Conservation (phyloP, 2,888 invertebrate species). For the Dendrolimus houi region DNA sequence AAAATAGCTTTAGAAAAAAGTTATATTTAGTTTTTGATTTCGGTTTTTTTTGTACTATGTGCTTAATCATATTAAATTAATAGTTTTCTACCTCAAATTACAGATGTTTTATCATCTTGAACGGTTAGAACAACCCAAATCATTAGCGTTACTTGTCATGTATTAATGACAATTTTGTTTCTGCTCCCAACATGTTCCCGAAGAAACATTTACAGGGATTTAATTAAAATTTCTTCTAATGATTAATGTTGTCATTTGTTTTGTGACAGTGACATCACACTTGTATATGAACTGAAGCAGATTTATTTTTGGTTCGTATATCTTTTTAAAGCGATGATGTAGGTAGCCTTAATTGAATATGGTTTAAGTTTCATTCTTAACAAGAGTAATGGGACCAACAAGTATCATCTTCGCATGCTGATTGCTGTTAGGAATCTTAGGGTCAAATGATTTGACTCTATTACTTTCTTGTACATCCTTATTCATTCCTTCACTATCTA, state of each 20-base stretch:
- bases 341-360: conserved; percentile 49
- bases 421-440: conserved; percentile 58
- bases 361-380: conserved; percentile 57
- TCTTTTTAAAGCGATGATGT: conserved; percentile 40
- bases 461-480: conserved; percentile 28
- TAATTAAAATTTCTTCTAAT: conserved; percentile 45
- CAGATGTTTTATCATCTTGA: not conserved
- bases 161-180: conserved; percentile 45
- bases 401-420: conserved; percentile 65
- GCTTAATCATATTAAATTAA: too few relatives aligned
- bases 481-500: conserved; percentile 19
- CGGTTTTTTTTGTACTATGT: too few relatives aligned
- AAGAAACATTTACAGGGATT: conserved; percentile 38
- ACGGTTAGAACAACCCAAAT: conserved; percentile 22
- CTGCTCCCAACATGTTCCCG: conserved; percentile 22
- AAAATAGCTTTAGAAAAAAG: too few relatives aligned
- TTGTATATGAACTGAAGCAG: not conserved
- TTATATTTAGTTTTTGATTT: too few relatives aligned
- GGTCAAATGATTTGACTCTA: conserved; percentile 63
- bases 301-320: conserved; percentile 16
- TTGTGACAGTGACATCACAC: conserved; percentile 20
- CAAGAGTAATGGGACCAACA: conserved; percentile 50
- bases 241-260: conserved; percentile 31
- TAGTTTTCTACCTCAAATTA: not conserved
- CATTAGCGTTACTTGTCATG: conserved; percentile 40